These are phyloP conservation scores for Nomada fabriciana DNA, from an alignment of 2,888 invertebrate species.

Conservation along the genomic window DNA sequence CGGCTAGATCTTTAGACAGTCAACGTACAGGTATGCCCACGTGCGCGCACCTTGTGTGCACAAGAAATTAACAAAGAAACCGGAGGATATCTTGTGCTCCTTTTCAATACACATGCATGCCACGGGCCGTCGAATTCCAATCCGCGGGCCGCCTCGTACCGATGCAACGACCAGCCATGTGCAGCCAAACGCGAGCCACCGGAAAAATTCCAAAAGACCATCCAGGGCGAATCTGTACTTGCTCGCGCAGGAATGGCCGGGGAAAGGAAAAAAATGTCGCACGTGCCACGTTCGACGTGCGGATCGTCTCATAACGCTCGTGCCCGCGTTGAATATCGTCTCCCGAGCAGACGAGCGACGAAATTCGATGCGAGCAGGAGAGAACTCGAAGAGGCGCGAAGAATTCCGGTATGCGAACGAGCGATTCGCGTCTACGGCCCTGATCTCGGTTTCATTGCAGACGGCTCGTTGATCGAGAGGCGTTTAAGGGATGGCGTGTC, in stretches of 20 bases:
- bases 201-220: constrained; percentile 10
- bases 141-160: background rate
- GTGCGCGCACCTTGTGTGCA: background rate
- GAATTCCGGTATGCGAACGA: constrained; percentile 57
- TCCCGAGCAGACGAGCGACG: background rate
- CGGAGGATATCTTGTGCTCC: background rate
- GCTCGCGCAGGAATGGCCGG: background rate
- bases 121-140: background rate
- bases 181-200: background rate
- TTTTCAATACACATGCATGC: background rate
- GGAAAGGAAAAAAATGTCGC: constrained; percentile 9
- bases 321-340: constrained; percentile 22
- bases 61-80: constrained; percentile 19
- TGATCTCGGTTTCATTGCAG: constrained; percentile 42
- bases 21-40: background rate
- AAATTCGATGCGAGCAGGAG: constrained; percentile 46
- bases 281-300: constrained; percentile 24
- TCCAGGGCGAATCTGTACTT: background rate
- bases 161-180: background rate
- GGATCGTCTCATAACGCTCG: constrained; percentile 20
- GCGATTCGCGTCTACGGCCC: constrained; percentile 30
- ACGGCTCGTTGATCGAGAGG: constrained; percentile 33
- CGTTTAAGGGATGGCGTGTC: constrained; percentile 29
- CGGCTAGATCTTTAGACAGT: background rate
- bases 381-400: constrained; percentile 11